These are phyloP conservation scores for Calidris pygmaea DNA, from an alignment of 2,113 vertebrate genomes.

Conservation along the genomic window DNA sequence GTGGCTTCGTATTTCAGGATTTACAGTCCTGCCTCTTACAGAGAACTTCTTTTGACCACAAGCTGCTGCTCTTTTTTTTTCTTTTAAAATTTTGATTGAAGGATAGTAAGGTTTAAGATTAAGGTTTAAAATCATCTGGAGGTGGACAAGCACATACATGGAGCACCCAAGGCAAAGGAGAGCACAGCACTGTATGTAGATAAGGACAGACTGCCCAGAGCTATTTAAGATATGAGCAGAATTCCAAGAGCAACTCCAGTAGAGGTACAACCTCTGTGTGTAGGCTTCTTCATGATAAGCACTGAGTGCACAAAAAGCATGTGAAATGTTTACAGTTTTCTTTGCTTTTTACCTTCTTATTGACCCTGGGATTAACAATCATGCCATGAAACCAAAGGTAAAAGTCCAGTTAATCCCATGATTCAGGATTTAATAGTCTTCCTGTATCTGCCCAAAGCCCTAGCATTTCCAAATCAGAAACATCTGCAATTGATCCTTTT, in stretches of 20 bases:
- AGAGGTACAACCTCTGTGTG: not conserved
- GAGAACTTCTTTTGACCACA: not conserved
- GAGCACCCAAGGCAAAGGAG: not conserved
- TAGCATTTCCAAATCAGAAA: not conserved
- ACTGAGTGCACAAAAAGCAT: accelerated
- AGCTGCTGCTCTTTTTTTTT: not conserved
- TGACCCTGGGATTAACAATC: not conserved
- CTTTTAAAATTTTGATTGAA: not conserved
- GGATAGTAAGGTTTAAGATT: not conserved
- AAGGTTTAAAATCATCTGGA: not conserved
- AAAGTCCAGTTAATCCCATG: not conserved
- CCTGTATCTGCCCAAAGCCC: not conserved
- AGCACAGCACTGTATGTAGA: not conserved
- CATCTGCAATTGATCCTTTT: not conserved
- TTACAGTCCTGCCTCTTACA: not conserved
- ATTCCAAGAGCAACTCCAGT: not conserved
- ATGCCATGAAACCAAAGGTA: not conserved
- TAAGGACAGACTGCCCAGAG: not conserved
- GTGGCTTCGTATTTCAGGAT: not conserved
- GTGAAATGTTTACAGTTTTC: not conserved
- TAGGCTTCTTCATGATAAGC: not conserved
- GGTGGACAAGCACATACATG: not conserved
- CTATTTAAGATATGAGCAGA: not conserved
- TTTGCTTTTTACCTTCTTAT: not conserved
- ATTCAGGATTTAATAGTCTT: not conserved